A percentile compares a stretch with the other conserved stretches of the same genome.
These are phyloP conservation scores for Polyodon spathula DNA, from an alignment of 2,113 vertebrate genomes.

Conservation along the genomic window DNA sequence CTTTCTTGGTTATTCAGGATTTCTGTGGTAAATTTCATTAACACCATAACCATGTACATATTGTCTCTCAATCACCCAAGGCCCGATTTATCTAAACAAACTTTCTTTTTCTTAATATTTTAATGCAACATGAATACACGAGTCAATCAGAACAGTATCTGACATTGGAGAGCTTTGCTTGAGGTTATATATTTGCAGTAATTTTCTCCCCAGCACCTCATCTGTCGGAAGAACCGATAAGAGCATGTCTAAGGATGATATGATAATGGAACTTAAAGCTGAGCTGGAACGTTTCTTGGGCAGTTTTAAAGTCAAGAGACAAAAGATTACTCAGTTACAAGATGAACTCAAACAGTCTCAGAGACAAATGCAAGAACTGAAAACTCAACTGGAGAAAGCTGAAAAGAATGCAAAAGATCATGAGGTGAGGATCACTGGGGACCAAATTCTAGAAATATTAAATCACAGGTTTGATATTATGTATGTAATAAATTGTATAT, in stretches of 20 bases:
- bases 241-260: conserved; percentile 65
- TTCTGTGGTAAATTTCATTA: too few species aligned
- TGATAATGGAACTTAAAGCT: conserved; percentile 57
- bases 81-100: too few species aligned
- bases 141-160: too few species aligned
- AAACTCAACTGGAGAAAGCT: conserved; percentile 49
- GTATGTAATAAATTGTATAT: too few species aligned
- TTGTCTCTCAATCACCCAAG: too few species aligned
- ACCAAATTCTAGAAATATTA: background rate
- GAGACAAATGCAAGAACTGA: conserved; percentile 48
- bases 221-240: conserved; percentile 38
- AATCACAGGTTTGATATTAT: background rate
- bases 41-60: too few species aligned
- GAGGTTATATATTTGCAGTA: background rate
- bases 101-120: too few species aligned
- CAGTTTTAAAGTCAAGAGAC: conserved; percentile 75
- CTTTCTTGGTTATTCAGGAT: too few species aligned
- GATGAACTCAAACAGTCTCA: conserved; percentile 60
- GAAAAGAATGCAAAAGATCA: conserved; percentile 37
- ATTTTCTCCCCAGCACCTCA: conserved; percentile 16
- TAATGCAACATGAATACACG: too few species aligned
- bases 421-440: conserved; percentile 40
- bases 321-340: conserved; percentile 67
- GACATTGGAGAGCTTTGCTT: too few species aligned
- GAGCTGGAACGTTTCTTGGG: conserved; percentile 75